Evolutionary conservation across 1,140 invertebrate species (phyloP).

Genomic region (Pseudomyrmex cubaensis): DNA sequence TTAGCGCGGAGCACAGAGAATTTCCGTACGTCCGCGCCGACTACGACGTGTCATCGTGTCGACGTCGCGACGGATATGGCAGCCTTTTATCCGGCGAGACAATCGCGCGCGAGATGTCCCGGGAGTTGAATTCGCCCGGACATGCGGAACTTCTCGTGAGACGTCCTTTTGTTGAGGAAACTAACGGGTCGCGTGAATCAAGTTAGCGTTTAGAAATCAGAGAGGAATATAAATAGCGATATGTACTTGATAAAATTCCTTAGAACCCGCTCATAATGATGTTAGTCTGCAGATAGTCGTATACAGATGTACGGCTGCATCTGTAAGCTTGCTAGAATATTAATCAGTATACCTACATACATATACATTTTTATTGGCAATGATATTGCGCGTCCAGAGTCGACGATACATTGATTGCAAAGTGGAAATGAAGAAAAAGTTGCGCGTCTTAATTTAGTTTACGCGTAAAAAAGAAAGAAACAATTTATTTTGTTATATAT

Average conservation of each 20-base stretch:
- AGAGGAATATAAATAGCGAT: conserved; percentile 53
- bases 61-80: not conserved
- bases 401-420: too few species aligned
- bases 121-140: conserved; percentile 26
- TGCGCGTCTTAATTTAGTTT: not conserved
- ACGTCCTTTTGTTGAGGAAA: conserved; percentile 47
- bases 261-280: not conserved
- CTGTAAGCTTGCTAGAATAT: not conserved
- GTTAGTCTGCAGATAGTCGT: not conserved
- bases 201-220: conserved; percentile 25
- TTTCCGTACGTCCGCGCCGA: not conserved
- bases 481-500: too few species aligned
- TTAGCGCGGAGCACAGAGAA: not conserved
- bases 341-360: too few species aligned
- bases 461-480: too few species aligned
- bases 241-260: conserved; percentile 39
- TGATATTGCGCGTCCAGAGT: too few species aligned
- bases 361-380: not conserved
- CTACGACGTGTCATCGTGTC: too few species aligned
- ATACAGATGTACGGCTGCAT: not conserved
- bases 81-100: conserved; percentile 1
- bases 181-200: conserved; percentile 55
- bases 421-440: not conserved
- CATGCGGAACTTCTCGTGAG: conserved; percentile 40
- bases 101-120: conserved; percentile 32